Percentiles rank a stretch among this genome's conserved stretches.
These are phyloP conservation scores for Acyrthosiphon pisum DNA, from an alignment of 1,140 invertebrate genomes.

Conservation along the genomic window DNA sequence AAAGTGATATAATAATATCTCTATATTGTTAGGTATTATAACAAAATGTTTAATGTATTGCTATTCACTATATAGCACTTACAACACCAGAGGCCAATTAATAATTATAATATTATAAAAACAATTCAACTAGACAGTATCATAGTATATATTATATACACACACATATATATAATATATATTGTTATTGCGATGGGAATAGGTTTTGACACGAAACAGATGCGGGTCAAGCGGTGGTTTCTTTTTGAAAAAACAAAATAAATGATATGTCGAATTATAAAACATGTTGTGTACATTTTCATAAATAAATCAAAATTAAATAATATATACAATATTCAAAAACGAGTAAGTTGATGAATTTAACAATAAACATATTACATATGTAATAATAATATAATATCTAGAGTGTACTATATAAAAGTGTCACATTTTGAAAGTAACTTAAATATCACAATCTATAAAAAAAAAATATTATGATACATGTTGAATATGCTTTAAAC, in stretches of 20 bases:
- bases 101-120: not conserved
- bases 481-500: conserved; percentile 14
- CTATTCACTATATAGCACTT: not conserved
- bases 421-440: conserved; percentile 7
- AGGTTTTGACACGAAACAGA: not conserved
- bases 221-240: not conserved
- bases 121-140: conserved; percentile 14
- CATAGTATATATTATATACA: not conserved
- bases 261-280: conserved; percentile 36
- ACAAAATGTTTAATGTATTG: not conserved
- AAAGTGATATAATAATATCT: not conserved
- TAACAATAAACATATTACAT: conserved; percentile 54
- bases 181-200: conserved; percentile 6
- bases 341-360: conserved; percentile 1
- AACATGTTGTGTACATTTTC: not conserved
- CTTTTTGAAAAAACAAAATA: conserved; percentile 4
- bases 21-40: not conserved
- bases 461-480: not conserved
- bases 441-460: conserved; percentile 47
- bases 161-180: not conserved
- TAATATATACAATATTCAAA: conserved; percentile 41
- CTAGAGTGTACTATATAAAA: conserved; percentile 35
- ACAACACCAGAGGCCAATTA: not conserved
- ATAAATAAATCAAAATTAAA: conserved; percentile 28
- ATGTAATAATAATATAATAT: not conserved